Conservation (phyloP, 1,140 invertebrate species). For the Bombus sibiricus region DNA sequence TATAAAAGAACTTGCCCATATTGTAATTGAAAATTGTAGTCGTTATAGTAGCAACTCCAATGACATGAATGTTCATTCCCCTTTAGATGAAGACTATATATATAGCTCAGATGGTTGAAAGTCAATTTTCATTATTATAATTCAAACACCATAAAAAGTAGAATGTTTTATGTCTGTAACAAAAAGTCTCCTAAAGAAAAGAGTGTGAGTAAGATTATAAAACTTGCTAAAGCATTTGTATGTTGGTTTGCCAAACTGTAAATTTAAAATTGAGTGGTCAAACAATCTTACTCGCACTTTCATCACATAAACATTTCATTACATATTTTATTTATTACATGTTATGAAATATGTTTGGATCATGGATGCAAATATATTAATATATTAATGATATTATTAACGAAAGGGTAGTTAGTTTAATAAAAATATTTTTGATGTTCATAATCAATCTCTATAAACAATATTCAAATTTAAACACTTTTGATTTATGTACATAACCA, state of each 20-base stretch:
- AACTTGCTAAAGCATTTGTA: constrained; percentile 14
- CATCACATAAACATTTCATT: constrained; percentile 18
- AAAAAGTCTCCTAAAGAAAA: constrained; percentile 18
- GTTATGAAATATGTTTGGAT: constrained; percentile 35
- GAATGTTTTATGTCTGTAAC: constrained; percentile 13
- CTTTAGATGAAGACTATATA: constrained; percentile 57
- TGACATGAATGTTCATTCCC: constrained; percentile 48
- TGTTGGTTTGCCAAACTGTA: constrained; percentile 24
- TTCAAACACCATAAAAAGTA: constrained; percentile 26
- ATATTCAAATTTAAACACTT: constrained; percentile 27
- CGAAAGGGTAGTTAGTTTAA: constrained; percentile 4
- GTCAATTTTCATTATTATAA: constrained; percentile 22
- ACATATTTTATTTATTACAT: constrained; percentile 43
- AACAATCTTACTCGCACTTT: constrained; percentile 38
- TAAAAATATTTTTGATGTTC: constrained; percentile 46
- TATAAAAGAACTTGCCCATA: constrained; percentile 87
- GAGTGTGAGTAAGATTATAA: constrained; percentile 41
- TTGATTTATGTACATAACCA: constrained; percentile 52
- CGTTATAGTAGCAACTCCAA: constrained; percentile 55
- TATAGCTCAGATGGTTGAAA: constrained; percentile 60
- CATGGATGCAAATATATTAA: constrained; percentile 41
- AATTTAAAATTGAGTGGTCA: constrained; percentile 45
- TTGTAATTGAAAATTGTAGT: constrained; percentile 87
- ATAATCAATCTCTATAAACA: constrained; percentile 41
- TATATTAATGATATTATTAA: constrained; percentile 27